Evolutionary conservation across 23 tunicate species (phyloP).

Genomic region (Ascidia mentula): DNA sequence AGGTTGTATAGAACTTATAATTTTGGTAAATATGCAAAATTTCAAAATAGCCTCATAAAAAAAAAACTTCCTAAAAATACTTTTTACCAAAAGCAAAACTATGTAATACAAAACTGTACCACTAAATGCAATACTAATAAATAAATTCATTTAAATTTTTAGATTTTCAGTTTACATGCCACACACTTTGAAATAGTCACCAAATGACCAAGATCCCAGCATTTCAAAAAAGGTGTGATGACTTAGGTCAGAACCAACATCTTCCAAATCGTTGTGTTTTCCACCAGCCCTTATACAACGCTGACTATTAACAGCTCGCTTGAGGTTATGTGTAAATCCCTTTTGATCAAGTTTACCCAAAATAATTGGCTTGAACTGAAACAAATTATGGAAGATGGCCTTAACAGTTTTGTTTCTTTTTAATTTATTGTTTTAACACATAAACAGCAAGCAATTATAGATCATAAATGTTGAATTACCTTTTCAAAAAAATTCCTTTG

Average conservation of each 20-base stretch:
- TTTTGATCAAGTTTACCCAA: conserved; percentile 33
- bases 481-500: not conserved
- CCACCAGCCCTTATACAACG: conserved; percentile 91
- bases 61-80: too few species aligned
- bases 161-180: too few species aligned
- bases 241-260: conserved; percentile 67
- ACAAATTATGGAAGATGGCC: not conserved
- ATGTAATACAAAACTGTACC: too few species aligned
- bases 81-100: too few species aligned
- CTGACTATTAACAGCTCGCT: conserved; percentile 86
- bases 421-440: not conserved
- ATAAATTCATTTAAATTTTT: too few species aligned
- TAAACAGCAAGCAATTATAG: too few species aligned
- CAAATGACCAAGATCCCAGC: conserved; percentile 97
- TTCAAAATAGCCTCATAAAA: too few species aligned
- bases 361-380: conserved; percentile 42
- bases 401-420: not conserved
- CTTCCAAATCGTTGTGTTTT: conserved; percentile 97
- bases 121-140: too few species aligned
- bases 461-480: too few species aligned
- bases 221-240: conserved; percentile 97
- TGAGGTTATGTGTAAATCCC: not conserved
- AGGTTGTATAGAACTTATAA: too few species aligned
- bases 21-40: too few species aligned
- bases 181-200: conserved; percentile 72